A percentile compares a stretch with the other conserved stretches of the same genome.
Conservation (phyloP, 2,797 vertebrate genomes). For the Oreortyx pictus region DNA sequence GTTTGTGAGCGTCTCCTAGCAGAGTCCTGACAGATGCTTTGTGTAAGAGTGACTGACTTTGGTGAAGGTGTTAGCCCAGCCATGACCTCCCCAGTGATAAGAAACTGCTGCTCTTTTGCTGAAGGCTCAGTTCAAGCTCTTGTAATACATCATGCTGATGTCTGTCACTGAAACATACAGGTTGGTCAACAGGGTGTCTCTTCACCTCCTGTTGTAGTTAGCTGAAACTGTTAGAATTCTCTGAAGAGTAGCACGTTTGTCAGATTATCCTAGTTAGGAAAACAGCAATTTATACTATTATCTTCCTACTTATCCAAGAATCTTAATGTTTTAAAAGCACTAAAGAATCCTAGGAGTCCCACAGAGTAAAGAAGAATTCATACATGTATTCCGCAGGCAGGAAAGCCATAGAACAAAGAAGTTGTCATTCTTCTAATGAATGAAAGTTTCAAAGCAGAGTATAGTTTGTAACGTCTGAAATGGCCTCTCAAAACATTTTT, state of each 20-base stretch:
- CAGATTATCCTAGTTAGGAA: not conserved
- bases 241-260: conserved; percentile 1
- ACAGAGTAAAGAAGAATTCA: not conserved
- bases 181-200: not conserved
- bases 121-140: conserved; percentile 20
- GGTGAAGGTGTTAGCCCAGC: conserved; percentile 6
- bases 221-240: conserved; percentile 29
- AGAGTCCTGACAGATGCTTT: conserved; percentile 61
- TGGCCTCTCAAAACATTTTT: not conserved
- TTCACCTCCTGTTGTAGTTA: conserved; percentile 35
- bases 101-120: conserved; percentile 41
- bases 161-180: not conserved
- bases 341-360: not conserved
- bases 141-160: conserved; percentile 20
- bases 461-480: not conserved
- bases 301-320: not conserved
- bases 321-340: not conserved
- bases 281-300: not conserved
- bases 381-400: not conserved
- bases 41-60: conserved; percentile 46
- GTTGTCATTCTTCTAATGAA: not conserved
- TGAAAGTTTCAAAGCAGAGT: not conserved
- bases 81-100: conserved; percentile 27
- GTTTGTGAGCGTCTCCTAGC: conserved; percentile 38
- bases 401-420: not conserved